phyloP scores from a whole-genome alignment of 2,797 vertebrate genomes.

The Pteropus rufus region DNA sequence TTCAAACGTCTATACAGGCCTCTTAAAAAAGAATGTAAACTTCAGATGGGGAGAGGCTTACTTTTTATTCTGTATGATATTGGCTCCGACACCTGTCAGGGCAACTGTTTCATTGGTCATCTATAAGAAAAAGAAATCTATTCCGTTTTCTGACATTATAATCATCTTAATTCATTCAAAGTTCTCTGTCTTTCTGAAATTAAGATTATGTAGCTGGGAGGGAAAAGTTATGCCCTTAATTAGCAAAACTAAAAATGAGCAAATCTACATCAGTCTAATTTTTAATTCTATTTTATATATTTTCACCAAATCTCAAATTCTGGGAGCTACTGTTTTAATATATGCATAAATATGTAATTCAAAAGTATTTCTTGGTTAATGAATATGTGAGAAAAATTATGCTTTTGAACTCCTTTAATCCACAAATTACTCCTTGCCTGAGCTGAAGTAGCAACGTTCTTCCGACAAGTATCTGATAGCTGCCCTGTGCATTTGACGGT shows the following conservation, averaged over 20 bases:
- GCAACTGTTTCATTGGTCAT: background rate
- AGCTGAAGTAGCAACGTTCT: background rate
- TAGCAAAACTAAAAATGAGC: background rate
- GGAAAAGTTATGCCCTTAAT: background rate
- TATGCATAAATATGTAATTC: background rate
- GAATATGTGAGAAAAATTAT: background rate
- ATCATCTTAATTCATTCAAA: background rate
- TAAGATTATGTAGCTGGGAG: background rate
- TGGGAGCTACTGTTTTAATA: background rate
- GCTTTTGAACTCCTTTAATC: background rate
- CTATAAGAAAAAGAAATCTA: background rate
- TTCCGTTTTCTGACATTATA: background rate
- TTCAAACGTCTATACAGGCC: background rate
- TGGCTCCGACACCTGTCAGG: background rate
- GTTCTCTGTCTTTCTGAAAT: background rate
- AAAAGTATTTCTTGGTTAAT: background rate
- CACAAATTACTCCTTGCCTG: background rate
- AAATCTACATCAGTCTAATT: background rate
- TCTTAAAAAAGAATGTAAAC: background rate
- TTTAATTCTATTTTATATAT: background rate
- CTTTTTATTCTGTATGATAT: background rate
- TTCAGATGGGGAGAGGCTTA: background rate
- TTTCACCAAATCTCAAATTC: background rate
- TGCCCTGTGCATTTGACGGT: background rate
- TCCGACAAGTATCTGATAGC: background rate